These are phyloP conservation scores for Taenaris catops DNA, from an alignment of 2,888 invertebrate genomes.

Conservation along the genomic window DNA sequence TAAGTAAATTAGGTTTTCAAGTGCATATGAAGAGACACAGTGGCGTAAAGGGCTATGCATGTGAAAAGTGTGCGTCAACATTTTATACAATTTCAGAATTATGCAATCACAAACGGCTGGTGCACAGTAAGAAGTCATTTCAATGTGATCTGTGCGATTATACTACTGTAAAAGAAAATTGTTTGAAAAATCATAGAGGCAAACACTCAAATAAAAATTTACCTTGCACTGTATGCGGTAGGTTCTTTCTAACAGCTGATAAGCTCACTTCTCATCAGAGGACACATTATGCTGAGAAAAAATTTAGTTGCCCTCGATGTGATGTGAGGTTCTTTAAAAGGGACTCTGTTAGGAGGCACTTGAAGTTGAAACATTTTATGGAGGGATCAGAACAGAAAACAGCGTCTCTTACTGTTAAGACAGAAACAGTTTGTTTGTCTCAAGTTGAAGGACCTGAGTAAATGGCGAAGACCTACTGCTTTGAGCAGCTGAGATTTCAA, in stretches of 20 bases:
- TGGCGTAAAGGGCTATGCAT: slow-evolving; percentile 45
- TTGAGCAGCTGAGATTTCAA: too few relatives aligned
- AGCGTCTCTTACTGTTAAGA: slow-evolving; percentile 11
- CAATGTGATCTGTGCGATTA: slow-evolving; percentile 51
- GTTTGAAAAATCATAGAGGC: slow-evolving; percentile 39
- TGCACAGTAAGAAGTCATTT: slow-evolving; percentile 37
- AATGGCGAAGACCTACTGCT: too few relatives aligned
- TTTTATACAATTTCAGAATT: slow-evolving; percentile 51
- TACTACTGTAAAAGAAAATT: slow-evolving; percentile 28
- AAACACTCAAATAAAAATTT: slow-evolving; percentile 43
- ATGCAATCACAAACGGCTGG: slow-evolving; percentile 43
- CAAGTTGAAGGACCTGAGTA: not conserved
- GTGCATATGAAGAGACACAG: slow-evolving; percentile 51
- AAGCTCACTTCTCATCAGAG: slow-evolving; percentile 43
- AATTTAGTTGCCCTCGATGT: slow-evolving; percentile 44
- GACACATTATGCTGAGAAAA: slow-evolving; percentile 45
- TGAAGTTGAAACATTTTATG: slow-evolving; percentile 24
- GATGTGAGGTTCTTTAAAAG: slow-evolving; percentile 39
- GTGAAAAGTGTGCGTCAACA: slow-evolving; percentile 52
- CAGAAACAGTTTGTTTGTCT: slow-evolving; percentile 3
- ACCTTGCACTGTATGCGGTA: slow-evolving; percentile 48
- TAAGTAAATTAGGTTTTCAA: slow-evolving; percentile 33
- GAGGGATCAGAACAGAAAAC: slow-evolving; percentile 4
- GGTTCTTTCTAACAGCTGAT: slow-evolving; percentile 40
- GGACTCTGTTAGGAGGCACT: slow-evolving; percentile 34